Evolutionary conservation across 2,888 invertebrate species (phyloP).

Genomic region (Cylloceria caligata): DNA sequence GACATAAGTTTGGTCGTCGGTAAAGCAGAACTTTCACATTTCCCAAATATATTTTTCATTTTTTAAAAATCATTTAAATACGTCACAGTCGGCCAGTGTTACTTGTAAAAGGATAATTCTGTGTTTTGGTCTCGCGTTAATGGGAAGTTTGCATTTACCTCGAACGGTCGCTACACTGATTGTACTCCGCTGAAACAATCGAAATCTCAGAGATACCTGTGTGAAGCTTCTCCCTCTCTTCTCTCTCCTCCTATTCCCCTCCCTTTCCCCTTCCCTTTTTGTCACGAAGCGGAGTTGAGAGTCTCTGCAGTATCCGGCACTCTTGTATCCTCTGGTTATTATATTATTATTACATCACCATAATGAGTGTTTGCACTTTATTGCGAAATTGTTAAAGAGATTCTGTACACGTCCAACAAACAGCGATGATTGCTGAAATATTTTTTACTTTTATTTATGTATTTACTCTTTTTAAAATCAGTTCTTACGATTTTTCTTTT

Average conservation of each 20-base stretch:
- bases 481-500: constrained; percentile 23
- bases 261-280: neutral
- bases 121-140: constrained; percentile 55
- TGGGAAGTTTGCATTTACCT: constrained; percentile 41
- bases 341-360: constrained; percentile 54
- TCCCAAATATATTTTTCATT: constrained; percentile 16
- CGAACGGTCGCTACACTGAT: constrained; percentile 54
- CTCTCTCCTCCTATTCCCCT: neutral
- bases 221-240: constrained; percentile 5
- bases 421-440: constrained; percentile 51
- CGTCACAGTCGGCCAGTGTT: constrained; percentile 11
- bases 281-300: constrained; percentile 16
- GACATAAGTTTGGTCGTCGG: constrained; percentile 13
- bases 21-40: constrained; percentile 25
- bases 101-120: constrained; percentile 36
- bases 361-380: constrained; percentile 65
- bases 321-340: constrained; percentile 40
- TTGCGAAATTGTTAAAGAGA: constrained; percentile 60
- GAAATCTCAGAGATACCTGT: constrained; percentile 27
- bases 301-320: constrained; percentile 37
- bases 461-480: constrained; percentile 19
- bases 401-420: constrained; percentile 65
- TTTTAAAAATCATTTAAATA: neutral
- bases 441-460: constrained; percentile 27
- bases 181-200: constrained; percentile 61